Percentiles rank a stretch among this genome's conserved stretches.
Evolutionary conservation across 2,888 invertebrate genomes (phyloP).

Genomic region (Omphaloscelis lunosa): DNA sequence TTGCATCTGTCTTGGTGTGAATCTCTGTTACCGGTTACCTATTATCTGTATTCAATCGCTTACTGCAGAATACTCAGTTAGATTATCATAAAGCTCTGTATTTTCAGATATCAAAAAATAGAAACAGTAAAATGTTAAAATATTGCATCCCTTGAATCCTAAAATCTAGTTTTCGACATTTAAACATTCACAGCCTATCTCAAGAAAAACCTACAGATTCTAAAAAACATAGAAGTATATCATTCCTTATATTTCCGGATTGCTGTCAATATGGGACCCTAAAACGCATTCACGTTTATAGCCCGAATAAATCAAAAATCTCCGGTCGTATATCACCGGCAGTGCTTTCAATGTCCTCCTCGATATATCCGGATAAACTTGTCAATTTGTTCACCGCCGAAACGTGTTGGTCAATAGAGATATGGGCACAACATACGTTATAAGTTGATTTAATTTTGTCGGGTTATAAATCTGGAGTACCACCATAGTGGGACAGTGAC

Average conservation of each 20-base stretch:
- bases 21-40: neutral
- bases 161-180: neutral
- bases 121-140: neutral
- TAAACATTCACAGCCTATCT: neutral
- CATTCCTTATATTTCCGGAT: conserved; percentile 40
- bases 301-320: conserved; percentile 75
- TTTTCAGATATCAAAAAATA: neutral
- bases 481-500: conserved; percentile 54
- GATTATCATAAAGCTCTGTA: neutral
- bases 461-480: conserved; percentile 81
- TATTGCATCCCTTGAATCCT: neutral
- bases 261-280: conserved; percentile 67
- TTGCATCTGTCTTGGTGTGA: neutral
- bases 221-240: conserved; percentile 18
- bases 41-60: neutral
- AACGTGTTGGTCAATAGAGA: conserved; percentile 75
- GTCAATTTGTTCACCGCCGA: conserved; percentile 79
- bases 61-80: neutral
- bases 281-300: conserved; percentile 72
- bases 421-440: conserved; percentile 75
- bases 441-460: conserved; percentile 82
- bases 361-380: conserved; percentile 80
- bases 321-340: conserved; percentile 62
- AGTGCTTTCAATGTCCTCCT: conserved; percentile 71
- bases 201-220: neutral